phyloP scores from a whole-genome alignment of 2,888 invertebrate species.

The Odontocolon sp. region DNA sequence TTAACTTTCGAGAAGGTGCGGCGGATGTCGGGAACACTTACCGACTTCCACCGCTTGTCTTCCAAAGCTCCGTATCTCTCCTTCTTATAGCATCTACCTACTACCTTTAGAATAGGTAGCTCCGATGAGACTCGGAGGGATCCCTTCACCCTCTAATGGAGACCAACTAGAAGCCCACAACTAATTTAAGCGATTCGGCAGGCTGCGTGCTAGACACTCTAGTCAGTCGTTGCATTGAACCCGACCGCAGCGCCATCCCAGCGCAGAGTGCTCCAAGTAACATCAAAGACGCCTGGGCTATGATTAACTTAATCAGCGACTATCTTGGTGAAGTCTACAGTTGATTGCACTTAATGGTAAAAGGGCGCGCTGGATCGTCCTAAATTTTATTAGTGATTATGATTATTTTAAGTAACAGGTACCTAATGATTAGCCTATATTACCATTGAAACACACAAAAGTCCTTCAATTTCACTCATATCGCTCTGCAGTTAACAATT shows the following conservation, averaged over 20 bases:
- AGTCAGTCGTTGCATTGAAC: not conserved
- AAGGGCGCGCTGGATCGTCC: constrained; percentile 1
- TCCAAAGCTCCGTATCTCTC: not conserved
- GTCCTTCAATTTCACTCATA: no score
- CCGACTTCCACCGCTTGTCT: constrained; percentile 10
- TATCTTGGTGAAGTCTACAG: constrained; percentile 69
- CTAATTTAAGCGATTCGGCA: constrained; percentile 61
- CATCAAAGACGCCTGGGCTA: constrained; percentile 66
- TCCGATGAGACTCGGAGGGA: constrained; percentile 35
- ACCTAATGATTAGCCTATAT: not conserved
- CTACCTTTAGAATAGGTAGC: not conserved
- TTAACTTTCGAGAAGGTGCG: constrained; percentile 17
- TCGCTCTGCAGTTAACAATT: no score
- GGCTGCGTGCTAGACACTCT: constrained; percentile 26
- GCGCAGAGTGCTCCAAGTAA: constrained; percentile 48
- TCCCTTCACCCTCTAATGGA: constrained; percentile 47
- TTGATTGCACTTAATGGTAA: constrained; percentile 69
- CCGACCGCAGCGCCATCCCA: not conserved
- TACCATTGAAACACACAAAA: no score
- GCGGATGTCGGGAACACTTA: constrained; percentile 35
- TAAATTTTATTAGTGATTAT: not conserved
- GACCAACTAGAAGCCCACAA: constrained; percentile 50
- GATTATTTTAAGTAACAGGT: not conserved
- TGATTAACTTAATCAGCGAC: constrained; percentile 76
- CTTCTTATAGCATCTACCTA: not conserved